Percentiles rank a stretch among this genome's conserved stretches.
Evolutionary conservation across 2,888 invertebrate genomes (phyloP).

Genomic region (Trichacis sp.): DNA sequence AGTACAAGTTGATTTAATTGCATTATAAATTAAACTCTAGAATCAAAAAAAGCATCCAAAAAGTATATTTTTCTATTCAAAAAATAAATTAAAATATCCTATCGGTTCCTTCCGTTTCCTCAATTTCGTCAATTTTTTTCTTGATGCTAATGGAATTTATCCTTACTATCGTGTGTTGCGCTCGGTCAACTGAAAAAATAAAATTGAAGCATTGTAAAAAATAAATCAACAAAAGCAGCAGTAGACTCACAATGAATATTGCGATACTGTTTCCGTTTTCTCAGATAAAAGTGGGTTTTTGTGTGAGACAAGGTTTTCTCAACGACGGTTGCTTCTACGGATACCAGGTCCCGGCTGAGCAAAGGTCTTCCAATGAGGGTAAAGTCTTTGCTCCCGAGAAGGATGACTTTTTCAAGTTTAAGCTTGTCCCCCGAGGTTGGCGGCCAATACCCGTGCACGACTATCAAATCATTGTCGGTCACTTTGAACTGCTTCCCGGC

Average conservation of each 20-base stretch:
- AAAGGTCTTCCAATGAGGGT: constrained; percentile 85
- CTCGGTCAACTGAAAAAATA: constrained; percentile 71
- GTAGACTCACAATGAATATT: constrained; percentile 78
- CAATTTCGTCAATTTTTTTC: constrained; percentile 71
- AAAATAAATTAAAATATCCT: constrained; percentile 54
- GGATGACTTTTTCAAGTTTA: constrained; percentile 84
- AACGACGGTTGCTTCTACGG: constrained; percentile 84
- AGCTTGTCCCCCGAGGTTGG: constrained; percentile 84
- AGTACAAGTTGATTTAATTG: no score
- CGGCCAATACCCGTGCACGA: constrained; percentile 87
- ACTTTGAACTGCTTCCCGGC: constrained; percentile 88
- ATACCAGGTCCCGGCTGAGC: constrained; percentile 79
- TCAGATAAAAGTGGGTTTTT: constrained; percentile 81
- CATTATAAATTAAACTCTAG: no score
- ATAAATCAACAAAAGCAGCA: no score
- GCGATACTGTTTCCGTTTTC: constrained; percentile 81
- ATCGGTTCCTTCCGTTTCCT: constrained; percentile 67
- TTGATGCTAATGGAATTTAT: constrained; percentile 80
- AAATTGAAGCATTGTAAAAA: no score
- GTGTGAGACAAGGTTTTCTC: constrained; percentile 87
- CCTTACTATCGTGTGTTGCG: constrained; percentile 80
- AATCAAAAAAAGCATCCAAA: no score
- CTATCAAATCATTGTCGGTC: constrained; percentile 85
- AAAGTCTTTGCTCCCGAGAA: constrained; percentile 84
- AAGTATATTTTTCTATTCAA: background rate